Evolutionary conservation across 2,113 vertebrate genomes (phyloP), one percentile per base, ranked within the genome.

Genomic region (Rhabdornis inornatus): DNA sequence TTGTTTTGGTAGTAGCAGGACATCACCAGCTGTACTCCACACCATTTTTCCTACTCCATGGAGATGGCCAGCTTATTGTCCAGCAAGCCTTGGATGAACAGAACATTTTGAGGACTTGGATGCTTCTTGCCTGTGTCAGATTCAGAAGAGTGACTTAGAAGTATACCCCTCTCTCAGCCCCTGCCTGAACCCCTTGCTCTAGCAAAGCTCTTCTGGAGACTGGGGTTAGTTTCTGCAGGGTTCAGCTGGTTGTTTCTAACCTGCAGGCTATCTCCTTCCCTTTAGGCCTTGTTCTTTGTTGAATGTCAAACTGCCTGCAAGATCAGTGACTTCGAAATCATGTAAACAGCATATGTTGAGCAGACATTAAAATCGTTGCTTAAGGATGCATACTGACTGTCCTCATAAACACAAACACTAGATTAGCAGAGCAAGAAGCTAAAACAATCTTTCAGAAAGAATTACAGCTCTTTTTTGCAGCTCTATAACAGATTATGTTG

Each of bases 381-480:
- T 63, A 72, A 92, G 79, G 92, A 95, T 45, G 59, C 37, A 20
- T 53, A n/a, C 52, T 88, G 71, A 52, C 47, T 81, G 79, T 63
- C 90, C 59, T 91, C 25, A 63, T 70, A 95, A 91, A 95, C 45
- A 82, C 57, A 80, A 95, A 40, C 52, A 78, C 33, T 59, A 75
- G 71, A 80, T 83, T 74, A 96, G 75, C 42, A 86, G 68, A 94
- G 59, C 66, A 88, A 83, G 70, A 89, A 88, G 63, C 53, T 74
- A 85, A 95, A 95, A 56, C 64, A 80, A 88, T 81, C 40, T 80
- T 86, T 92, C 75, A 88, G 76, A 86, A 72, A 80, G 52, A 94
- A 90, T 78, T 86, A 81, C 53, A 75, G 79, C 40, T 77, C 59
- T 69, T 49, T 61, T 85, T 74, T 70, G n/a, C 35, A 89, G 50